A percentile compares a stretch with the other conserved stretches of the same genome.
phyloP scores from a whole-genome alignment of 2,113 vertebrate genomes.

The Zingel zingel region DNA sequence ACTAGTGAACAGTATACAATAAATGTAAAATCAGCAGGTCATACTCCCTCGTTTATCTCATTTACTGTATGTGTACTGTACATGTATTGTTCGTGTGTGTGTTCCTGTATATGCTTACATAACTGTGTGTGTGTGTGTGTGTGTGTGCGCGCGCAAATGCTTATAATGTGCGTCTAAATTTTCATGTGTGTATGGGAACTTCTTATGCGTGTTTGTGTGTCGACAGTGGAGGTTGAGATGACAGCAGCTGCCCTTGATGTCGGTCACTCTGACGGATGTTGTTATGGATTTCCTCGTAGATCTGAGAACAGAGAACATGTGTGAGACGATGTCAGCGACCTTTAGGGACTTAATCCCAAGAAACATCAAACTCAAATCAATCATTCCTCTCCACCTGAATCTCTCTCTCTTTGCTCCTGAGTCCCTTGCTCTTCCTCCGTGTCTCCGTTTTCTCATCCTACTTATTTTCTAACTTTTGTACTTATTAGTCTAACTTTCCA shows the following conservation, averaged over 20 bases:
- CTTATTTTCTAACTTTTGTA: neutral
- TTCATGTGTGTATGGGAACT: neutral
- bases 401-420: neutral
- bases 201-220: slow-evolving; percentile 13
- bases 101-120: neutral
- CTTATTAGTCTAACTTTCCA: neutral
- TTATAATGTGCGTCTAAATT: neutral
- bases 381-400: neutral
- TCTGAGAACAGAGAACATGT: slow-evolving; percentile 17
- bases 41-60: neutral
- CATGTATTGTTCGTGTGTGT: neutral
- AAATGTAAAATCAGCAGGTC: slow-evolving; percentile 46
- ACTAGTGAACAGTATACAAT: neutral
- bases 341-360: slow-evolving; percentile 11
- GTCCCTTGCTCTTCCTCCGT: neutral
- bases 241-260: slow-evolving; percentile 30
- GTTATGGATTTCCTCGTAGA: slow-evolving; percentile 55
- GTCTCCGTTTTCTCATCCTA: neutral
- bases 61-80: slow-evolving; percentile 1
- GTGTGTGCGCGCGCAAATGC: neutral
- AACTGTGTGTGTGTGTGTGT: neutral
- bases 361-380: slow-evolving; percentile 29
- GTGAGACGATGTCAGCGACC: slow-evolving; percentile 18
- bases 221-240: slow-evolving; percentile 66
- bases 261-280: neutral